Base-by-base conservation (phyloP, 2,113 vertebrate genomes). In the Callaeas wilsoni region DNA sequence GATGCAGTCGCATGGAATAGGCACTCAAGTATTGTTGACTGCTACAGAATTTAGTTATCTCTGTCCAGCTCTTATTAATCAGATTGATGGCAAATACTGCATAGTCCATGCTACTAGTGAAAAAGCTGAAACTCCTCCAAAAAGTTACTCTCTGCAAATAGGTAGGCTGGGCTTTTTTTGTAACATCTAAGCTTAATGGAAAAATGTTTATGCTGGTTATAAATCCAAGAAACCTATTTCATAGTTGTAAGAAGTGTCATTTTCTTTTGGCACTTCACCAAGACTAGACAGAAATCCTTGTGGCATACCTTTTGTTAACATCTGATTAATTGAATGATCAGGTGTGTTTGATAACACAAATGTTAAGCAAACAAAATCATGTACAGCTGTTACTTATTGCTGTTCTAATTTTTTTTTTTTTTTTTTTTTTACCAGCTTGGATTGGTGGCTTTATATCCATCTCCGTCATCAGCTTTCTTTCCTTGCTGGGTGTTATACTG, bases 391-490 rank as follows among this genome's bases (percentile, higher is more conserved):
- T 56, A 39, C 3, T 85, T 71, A 68, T 3, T 52, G 14, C 49
- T 84, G 7, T 50, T 59, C 41, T 13, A 41, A 41, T 41, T 41
- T 41, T 17, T 46, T 39, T 23, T 25, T 29, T n/a, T n/a, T 93
- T 49, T 97, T 29, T 41, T 95, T 41, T 97, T 56, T 92, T 87
- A 13, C 79, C 98, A 99, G 99, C 99, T 75, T 99, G 99, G 99
- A 96, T 98, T 44, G 99, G 99, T 64, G 99, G 99, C 13, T 99
- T 99, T 95, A 95, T 99, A 89, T 99, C 99, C 78, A 99, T 99
- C 96, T 99, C 99, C 2, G 87, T 99, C 97, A 99, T 99, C 97
- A 99, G 99, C 94, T 98, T 99, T 96, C 98, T 99, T 49, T 99
- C 99, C 6, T 98, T 99, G 69, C 65, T 99, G 69, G 99, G 99